phyloP scores from a whole-genome alignment of 1,140 invertebrate species.

The Neotoxoptera formosana region DNA sequence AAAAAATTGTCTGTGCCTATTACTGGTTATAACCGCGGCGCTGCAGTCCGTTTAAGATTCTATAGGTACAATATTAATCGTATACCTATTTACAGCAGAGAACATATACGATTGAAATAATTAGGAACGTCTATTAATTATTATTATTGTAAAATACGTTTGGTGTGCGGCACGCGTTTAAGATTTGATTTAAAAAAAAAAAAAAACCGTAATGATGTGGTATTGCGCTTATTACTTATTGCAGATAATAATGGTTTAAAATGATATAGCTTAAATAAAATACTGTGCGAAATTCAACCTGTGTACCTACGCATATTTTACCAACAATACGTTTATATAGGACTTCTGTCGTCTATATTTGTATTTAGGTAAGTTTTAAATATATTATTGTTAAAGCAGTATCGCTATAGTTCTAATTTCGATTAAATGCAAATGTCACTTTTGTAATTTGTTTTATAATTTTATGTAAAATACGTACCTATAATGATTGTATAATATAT shows the following conservation, averaged over 20 bases:
- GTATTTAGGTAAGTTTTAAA: neutral
- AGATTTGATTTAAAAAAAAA: neutral
- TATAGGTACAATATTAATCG: neutral
- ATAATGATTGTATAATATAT: neutral
- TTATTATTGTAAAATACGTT: slow-evolving; percentile 7
- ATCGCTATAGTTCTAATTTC: neutral
- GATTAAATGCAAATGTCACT: neutral
- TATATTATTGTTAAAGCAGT: neutral
- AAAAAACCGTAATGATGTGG: neutral
- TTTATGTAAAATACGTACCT: neutral
- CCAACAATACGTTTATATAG: neutral
- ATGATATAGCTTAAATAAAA: neutral
- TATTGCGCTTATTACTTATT: neutral
- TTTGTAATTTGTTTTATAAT: neutral
- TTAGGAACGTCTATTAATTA: neutral
- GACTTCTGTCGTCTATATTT: neutral
- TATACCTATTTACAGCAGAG: neutral
- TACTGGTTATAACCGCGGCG: neutral
- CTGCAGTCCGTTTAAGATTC: neutral
- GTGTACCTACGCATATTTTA: neutral
- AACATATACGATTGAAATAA: neutral
- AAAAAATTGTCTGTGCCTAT: neutral
- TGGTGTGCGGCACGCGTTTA: neutral
- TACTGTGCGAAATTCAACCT: neutral
- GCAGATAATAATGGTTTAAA: neutral